phyloP scores from a whole-genome alignment of 1,140 invertebrate species.

The Philopotamus ludificatus region DNA sequence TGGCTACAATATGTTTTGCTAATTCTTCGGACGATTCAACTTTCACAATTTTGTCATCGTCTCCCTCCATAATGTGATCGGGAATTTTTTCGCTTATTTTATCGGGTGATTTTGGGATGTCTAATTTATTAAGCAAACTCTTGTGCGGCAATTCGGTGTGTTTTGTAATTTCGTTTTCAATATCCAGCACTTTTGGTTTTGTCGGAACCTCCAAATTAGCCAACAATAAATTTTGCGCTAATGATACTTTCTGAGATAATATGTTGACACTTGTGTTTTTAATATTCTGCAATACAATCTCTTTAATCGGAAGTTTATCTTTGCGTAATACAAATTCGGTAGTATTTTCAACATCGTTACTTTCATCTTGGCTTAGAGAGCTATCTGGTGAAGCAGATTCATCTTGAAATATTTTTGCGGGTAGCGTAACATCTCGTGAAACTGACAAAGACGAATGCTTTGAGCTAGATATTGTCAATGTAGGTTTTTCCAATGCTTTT shows the following conservation, averaged over 20 bases:
- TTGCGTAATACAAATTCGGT: not conserved
- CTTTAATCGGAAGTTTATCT: not conserved
- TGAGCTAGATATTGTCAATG: constrained; percentile 53
- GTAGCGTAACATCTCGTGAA: constrained; percentile 58
- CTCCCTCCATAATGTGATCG: constrained; percentile 57
- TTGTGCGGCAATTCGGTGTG: constrained; percentile 53
- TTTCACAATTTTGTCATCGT: constrained; percentile 55
- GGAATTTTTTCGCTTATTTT: constrained; percentile 56
- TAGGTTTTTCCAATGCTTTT: constrained; percentile 57
- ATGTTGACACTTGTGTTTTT: not conserved
- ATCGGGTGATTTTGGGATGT: constrained; percentile 52
- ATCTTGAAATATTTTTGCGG: constrained; percentile 64
- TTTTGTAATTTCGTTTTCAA: constrained; percentile 53
- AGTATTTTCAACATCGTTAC: not conserved
- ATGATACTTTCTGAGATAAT: not conserved
- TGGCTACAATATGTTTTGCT: constrained; percentile 13
- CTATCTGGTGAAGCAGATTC: constrained; percentile 60
- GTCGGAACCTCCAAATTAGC: not conserved
- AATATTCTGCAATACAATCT: not conserved
- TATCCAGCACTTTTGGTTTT: constrained; percentile 49
- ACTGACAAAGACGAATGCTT: constrained; percentile 57
- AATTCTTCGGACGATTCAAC: constrained; percentile 51
- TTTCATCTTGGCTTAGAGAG: constrained; percentile 42
- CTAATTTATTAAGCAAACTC: constrained; percentile 20
- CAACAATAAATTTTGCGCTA: constrained; percentile 11